Conservation (phyloP, 2,113 vertebrate species). For the Carettochelys insculpta region DNA sequence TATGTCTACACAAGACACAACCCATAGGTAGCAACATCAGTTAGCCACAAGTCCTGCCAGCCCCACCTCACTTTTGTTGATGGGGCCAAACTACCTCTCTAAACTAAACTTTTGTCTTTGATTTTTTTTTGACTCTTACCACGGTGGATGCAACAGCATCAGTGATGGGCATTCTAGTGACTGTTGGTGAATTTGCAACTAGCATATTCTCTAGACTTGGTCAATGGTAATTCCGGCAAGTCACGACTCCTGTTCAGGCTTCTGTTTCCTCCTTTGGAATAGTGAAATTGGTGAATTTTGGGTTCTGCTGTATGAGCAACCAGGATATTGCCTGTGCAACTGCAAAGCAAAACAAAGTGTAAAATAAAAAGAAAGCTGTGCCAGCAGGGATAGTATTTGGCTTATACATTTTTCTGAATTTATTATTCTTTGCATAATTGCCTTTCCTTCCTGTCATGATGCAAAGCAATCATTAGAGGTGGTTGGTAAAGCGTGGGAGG, state of each 20-base stretch:
- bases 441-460: not conserved
- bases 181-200: not conserved
- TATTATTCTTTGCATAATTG: not conserved
- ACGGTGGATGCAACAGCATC: not conserved
- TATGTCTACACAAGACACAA: not conserved
- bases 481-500: not conserved
- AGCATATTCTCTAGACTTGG: not conserved
- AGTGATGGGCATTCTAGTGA: not conserved
- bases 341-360: not conserved
- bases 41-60: not conserved
- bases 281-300: not conserved
- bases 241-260: not conserved
- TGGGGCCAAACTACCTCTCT: not conserved
- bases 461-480: rapidly evolving
- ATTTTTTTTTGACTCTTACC: not conserved
- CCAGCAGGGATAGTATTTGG: not conserved
- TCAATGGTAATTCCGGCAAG: too few species aligned
- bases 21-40: not conserved
- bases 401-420: not conserved
- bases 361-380: not conserved
- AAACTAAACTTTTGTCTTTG: not conserved
- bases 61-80: not conserved
- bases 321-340: not conserved
- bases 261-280: not conserved
- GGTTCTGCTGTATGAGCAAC: not conserved